Evolutionary conservation across 2,797 vertebrate species (phyloP), one percentile per base, ranked within the genome.

Genomic region (Chaetodon trifasciatus): DNA sequence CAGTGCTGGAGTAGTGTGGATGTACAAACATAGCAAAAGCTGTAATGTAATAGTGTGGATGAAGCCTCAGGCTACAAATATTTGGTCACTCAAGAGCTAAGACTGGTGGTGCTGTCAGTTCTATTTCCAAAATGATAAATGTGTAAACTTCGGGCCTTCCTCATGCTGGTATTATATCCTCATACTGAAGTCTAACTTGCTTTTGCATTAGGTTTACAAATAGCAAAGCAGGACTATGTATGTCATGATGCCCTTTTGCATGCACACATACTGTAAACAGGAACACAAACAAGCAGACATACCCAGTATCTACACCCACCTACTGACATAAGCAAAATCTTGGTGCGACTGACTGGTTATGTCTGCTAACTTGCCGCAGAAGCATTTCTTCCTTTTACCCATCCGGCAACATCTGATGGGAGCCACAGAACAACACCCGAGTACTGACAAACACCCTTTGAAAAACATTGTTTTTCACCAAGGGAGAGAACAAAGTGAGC

Each of bases 401-500:
- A 76, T 57, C 67, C 2, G 1, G 64, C 66, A 67, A 57, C 70
- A 66, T 88, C 64, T 64, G 57, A 82, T 75, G 2, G 40, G 16
- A 64, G 70, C 75, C 37, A 67, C 4, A 40, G 32, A 67, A 82
- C 40, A 78, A 80, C 40, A 71, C 66, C 28, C 1, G 35, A 42
- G 24, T 50, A 17, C 62, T 67, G 68, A 82, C 46, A 88, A 76
- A 74, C 56, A 79, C 19, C 10, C 52, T 85, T 84, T 83, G 60
- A 81, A 86, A 77, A 49, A 60, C 37, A 61, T 50, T 70, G 11
- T 68, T 71, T 82, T 76, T 39, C 57, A 74, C 62, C 57, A 8
- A 32, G 46, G 73, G 62, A 80, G 55, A 78, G 70, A 92, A 89
- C 85, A 89, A 86, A 91, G 86, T 81, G 73, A 82, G 69, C 69